Evolutionary conservation across 2,888 invertebrate species (phyloP).

Genomic region (Melieria picta): DNA sequence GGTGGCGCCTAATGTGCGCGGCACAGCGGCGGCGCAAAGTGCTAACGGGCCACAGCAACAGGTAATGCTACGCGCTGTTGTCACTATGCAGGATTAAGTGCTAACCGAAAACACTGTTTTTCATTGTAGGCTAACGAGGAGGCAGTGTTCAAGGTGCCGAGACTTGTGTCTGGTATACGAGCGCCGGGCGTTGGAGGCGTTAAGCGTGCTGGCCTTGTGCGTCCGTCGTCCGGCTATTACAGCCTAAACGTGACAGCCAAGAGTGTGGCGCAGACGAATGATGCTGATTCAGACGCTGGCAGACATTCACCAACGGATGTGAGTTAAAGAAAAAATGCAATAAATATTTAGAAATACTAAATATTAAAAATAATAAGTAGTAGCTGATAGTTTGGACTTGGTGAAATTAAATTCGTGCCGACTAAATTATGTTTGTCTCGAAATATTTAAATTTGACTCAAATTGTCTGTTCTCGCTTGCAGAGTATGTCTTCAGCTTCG

Average conservation of each 20-base stretch:
- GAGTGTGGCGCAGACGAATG: conserved; percentile 41
- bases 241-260: conserved; percentile 54
- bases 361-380: too few species aligned
- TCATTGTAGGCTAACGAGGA: conserved; percentile 50
- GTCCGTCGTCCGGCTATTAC: conserved; percentile 65
- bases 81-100: not conserved
- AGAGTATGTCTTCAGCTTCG: conserved; percentile 64
- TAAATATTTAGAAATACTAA: not conserved
- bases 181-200: conserved; percentile 48
- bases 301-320: conserved; percentile 59
- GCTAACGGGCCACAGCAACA: too few species aligned
- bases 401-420: too few species aligned
- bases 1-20: too few species aligned
- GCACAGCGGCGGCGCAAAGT: too few species aligned
- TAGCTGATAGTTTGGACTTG: too few species aligned
- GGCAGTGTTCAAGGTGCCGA: conserved; percentile 59
- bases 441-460: not conserved
- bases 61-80: too few species aligned
- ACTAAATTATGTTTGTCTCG: too few species aligned
- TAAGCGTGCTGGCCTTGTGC: conserved; percentile 58
- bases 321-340: conserved; percentile 23
- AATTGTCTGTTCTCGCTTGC: conserved; percentile 27
- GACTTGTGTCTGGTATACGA: conserved; percentile 57
- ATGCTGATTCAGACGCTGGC: conserved; percentile 56
- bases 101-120: not conserved